Conservation (phyloP, 2,888 invertebrate species). For the Scaptomyza tumidula region DNA sequence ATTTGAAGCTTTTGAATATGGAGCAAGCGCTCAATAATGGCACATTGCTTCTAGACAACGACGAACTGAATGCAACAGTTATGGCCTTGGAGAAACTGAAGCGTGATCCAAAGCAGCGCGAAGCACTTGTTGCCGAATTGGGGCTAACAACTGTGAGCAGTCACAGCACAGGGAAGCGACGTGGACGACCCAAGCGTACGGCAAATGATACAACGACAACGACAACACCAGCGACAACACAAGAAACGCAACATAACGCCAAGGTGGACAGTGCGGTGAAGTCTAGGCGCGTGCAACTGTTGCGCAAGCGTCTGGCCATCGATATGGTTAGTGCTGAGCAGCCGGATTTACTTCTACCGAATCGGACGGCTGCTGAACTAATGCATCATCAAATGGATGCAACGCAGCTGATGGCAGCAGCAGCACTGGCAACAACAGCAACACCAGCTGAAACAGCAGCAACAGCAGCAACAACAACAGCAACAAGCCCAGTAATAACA, state of each 20-base stretch:
- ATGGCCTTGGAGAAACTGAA: slow-evolving; percentile 1
- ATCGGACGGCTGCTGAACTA: slow-evolving; percentile 14
- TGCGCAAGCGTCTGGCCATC: slow-evolving; percentile 82
- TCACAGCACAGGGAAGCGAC: slow-evolving; percentile 64
- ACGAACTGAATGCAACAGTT: slow-evolving; percentile 12
- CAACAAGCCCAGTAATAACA: slow-evolving; percentile 31
- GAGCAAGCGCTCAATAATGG: slow-evolving; percentile 48
- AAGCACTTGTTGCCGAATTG: slow-evolving; percentile 1
- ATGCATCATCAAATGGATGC: slow-evolving; percentile 22
- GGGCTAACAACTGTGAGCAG: slow-evolving; percentile 18
- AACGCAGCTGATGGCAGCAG: not conserved
- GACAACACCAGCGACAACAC: slow-evolving; percentile 3
- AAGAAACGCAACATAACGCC: slow-evolving; percentile 19
- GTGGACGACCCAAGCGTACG: slow-evolving; percentile 85
- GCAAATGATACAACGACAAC: slow-evolving; percentile 30
- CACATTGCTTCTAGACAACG: slow-evolving; percentile 23
- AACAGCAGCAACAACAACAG: not conserved
- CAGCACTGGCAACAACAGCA: slow-evolving; percentile 14
- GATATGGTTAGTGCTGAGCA: slow-evolving; percentile 81
- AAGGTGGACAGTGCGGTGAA: slow-evolving; percentile 62
- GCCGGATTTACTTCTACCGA: slow-evolving; percentile 13
- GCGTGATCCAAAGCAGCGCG: not conserved
- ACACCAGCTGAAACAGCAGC: not conserved
- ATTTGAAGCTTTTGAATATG: slow-evolving; percentile 6
- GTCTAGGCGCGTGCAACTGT: slow-evolving; percentile 81